Percentiles rank a stretch among this genome's conserved stretches.
Conservation (phyloP, 2,113 vertebrate genomes). For the Panurus biarmicus region DNA sequence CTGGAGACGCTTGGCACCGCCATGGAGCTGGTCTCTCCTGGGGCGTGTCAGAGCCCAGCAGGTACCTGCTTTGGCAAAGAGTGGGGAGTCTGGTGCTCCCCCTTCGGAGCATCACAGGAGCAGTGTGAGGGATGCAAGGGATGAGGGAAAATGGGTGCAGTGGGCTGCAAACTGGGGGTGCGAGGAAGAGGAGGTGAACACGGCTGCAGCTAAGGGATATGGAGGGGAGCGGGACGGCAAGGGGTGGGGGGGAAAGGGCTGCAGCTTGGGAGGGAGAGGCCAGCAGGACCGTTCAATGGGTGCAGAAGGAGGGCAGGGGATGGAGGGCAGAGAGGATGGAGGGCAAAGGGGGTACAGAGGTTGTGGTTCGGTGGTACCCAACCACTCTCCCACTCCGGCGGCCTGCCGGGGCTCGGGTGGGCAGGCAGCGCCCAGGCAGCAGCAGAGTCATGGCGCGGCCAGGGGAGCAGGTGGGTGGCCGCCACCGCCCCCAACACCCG, state of each 20-base stretch:
- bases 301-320: not conserved
- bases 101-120: not conserved
- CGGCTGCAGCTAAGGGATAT: not conserved
- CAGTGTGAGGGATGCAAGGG: not conserved
- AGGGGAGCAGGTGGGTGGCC: not conserved
- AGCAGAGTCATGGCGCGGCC: constrained; percentile 14
- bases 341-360: not conserved
- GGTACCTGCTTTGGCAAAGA: not conserved
- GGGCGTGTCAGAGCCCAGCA: accelerated
- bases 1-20: not conserved
- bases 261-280: not conserved
- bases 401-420: not conserved
- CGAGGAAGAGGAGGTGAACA: not conserved
- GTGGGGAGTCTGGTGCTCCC: not conserved
- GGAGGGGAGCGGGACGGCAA: not conserved
- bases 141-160: not conserved
- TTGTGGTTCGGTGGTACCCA: not conserved
- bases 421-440: constrained; percentile 20
- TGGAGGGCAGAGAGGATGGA: not conserved
- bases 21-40: no score
- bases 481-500: not conserved
- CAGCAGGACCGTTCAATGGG: not conserved
- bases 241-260: not conserved
- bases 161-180: not conserved
- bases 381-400: not conserved